These are phyloP conservation scores for Anarhynchus alexandrinus DNA, from an alignment of 2,113 vertebrate genomes.

Conservation along the genomic window DNA sequence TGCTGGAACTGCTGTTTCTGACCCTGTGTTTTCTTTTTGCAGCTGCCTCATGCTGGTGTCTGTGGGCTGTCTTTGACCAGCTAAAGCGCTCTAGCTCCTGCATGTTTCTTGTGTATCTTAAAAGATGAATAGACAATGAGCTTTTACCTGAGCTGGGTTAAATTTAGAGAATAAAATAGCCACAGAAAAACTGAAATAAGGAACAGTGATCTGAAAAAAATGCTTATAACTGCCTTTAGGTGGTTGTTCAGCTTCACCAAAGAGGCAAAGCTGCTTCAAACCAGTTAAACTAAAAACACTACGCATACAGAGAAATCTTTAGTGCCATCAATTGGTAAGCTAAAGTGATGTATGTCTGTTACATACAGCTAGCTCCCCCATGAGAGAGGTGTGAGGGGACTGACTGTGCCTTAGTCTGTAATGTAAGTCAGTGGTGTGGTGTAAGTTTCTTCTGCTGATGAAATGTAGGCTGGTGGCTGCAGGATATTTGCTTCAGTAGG, in stretches of 20 bases:
- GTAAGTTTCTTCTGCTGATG: background rate
- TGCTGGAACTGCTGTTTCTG: background rate
- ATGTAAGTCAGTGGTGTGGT: background rate
- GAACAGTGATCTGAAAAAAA: background rate
- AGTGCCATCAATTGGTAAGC: background rate
- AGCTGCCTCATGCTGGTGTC: background rate
- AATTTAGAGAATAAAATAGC: background rate
- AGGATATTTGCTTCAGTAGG: background rate
- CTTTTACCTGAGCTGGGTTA: background rate
- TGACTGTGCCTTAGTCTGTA: background rate
- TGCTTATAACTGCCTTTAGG: background rate
- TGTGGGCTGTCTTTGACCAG: background rate
- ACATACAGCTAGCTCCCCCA: accelerated
- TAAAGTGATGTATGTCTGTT: background rate
- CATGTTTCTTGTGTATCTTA: background rate
- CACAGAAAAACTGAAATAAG: background rate
- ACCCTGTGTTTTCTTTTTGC: background rate
- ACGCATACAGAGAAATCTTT: background rate
- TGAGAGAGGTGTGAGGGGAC: background rate
- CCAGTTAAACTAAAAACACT: background rate
- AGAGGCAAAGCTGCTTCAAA: background rate
- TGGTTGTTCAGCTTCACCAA: background rate
- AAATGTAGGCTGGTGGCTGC: background rate
- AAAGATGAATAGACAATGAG: background rate
- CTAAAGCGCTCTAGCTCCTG: background rate